These are phyloP conservation scores for Dipodomys ordii DNA, from an alignment of 2,113 vertebrate species.

Conservation along the genomic window DNA sequence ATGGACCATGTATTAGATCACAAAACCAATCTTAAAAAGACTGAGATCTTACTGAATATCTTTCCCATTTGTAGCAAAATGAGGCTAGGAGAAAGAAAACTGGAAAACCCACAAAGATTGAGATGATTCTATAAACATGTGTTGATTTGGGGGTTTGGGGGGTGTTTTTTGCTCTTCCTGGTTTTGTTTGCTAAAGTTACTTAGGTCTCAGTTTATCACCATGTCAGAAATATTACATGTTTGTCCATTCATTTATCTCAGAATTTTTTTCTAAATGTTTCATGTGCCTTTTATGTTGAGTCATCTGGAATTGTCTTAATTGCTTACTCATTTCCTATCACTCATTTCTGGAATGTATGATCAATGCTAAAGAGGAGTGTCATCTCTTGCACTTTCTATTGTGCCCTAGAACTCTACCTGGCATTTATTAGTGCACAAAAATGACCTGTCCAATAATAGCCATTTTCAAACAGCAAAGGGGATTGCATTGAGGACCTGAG, in stretches of 20 bases:
- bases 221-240: neutral
- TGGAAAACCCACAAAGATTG: no score
- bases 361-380: neutral
- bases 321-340: neutral
- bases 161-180: no score
- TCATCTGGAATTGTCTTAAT: neutral
- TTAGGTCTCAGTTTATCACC: neutral
- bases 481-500: neutral
- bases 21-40: no score
- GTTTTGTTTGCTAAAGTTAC: neutral
- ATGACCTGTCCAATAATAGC: neutral
- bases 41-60: no score
- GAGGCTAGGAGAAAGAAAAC: no score
- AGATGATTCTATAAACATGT: neutral
- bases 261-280: neutral
- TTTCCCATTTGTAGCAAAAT: no score
- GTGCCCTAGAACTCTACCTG: neutral
- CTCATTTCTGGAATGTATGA: neutral
- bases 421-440: neutral
- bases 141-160: neutral
- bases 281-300: neutral
- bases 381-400: neutral
- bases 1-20: no score
- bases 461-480: neutral
- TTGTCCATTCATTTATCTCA: neutral